Base-by-base conservation (phyloP, 1,140 invertebrate genomes). In the Ganaspis sp. region DNA sequence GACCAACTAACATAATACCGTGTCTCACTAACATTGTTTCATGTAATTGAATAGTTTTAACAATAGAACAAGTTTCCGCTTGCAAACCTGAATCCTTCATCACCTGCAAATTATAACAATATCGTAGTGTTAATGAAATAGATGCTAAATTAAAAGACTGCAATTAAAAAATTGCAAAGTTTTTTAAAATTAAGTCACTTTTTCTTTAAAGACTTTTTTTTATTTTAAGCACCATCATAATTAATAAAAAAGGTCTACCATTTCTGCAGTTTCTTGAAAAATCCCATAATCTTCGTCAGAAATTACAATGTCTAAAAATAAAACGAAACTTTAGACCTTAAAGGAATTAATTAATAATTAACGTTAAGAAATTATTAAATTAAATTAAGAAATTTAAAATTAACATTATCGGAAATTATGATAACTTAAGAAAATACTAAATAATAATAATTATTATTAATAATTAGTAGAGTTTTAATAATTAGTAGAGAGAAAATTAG, bases 21-120 rank as follows among this genome's bases (percentile, higher is more conserved):
- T 98, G 97, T 38, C 97, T 92, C 1, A 98, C 97, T 83, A 95
- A 94, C 95, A 98, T 96, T 54, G 97, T 98, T 89, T 98, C 97
- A 85, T 97, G 96, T 9, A 98, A 90, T 88, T 97, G 96, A 53
- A 96, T 94, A 26, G 95, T 94, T 92, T 98, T 98, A 34, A 93
- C 90, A 21, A 97, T 93, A 69, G 94, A 93, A 72, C 93, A 94
- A 0, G 90, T 79, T 79, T 94, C 94, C 1, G 94, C 86, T 88
- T 96, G 95, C 5, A 95, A 83, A 53, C 90, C 92, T 37, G 89
- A 89, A 53, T 94, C 87, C 23, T 91, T 77, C 77, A 94, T 88
- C n/a, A 91, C 84, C 77, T 92, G 72, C 73, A 23, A 77, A 58
- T 78, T 19, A 75, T 49, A 72, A 54, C 2, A 77, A 53, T 75